phyloP scores from a whole-genome alignment of 2,797 vertebrate species.

The Gymnothorax javanicus region DNA sequence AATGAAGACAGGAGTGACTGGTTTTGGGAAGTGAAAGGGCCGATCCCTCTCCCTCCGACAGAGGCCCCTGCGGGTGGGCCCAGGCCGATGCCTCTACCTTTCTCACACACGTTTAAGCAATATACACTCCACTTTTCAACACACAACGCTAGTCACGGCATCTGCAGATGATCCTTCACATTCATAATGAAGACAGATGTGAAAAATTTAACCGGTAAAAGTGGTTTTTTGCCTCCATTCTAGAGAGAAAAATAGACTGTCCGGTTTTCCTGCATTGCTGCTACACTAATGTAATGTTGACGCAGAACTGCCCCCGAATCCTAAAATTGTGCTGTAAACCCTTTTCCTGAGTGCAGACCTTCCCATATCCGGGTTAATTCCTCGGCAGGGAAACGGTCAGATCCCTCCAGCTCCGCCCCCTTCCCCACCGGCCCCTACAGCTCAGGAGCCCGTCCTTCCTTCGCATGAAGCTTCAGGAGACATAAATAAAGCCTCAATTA shows the following conservation, averaged over 20 bases:
- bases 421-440: not conserved
- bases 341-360: constrained; percentile 9
- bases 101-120: not conserved
- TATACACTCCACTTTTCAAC: not conserved
- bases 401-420: not conserved
- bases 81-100: not conserved
- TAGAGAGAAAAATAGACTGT: not conserved
- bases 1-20: not conserved
- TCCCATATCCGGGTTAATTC: constrained; percentile 17
- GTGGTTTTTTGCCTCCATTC: not conserved
- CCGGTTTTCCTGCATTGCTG: not conserved
- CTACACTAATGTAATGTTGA: not conserved
- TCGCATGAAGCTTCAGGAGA: constrained; percentile 17
- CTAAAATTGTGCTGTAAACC: constrained; percentile 6
- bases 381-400: not conserved
- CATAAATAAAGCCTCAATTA: constrained; percentile 43
- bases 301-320: constrained; percentile 3
- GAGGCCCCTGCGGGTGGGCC: not conserved
- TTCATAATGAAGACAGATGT: not conserved
- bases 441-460: not conserved
- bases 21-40: not conserved
- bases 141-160: not conserved
- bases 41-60: not conserved
- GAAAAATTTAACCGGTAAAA: not conserved
- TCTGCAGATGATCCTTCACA: not conserved